Percentiles rank a stretch among this genome's conserved stretches.
These are phyloP conservation scores for Megaceryle maxima DNA, from an alignment of 2,113 vertebrate genomes.

Conservation along the genomic window DNA sequence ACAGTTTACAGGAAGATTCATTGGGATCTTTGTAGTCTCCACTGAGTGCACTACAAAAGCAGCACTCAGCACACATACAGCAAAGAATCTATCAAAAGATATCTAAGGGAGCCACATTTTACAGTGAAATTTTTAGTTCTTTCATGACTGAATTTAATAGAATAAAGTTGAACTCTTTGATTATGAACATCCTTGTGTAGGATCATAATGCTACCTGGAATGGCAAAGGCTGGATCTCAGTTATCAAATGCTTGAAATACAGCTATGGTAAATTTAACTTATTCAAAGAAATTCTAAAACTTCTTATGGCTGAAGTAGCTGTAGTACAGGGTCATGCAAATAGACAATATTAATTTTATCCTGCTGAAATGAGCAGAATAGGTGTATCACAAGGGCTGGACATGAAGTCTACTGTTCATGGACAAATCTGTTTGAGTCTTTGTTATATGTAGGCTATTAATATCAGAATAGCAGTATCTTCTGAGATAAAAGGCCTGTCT, in stretches of 20 bases:
- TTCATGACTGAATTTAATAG: not conserved
- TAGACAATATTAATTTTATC: not conserved
- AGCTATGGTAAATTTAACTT: not conserved
- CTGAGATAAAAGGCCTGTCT: not conserved
- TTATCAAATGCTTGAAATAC: not conserved
- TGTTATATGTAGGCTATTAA: not conserved
- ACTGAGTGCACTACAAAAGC: not conserved
- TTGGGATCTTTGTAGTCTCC: not conserved
- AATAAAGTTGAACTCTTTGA: not conserved
- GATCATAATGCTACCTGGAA: not conserved
- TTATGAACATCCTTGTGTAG: not conserved
- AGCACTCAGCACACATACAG: not conserved
- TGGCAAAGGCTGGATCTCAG: not conserved
- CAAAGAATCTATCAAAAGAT: not conserved
- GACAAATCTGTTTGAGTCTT: not conserved
- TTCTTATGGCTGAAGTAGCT: not conserved
- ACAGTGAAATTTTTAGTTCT: not conserved
- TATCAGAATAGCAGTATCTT: not conserved
- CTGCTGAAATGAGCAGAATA: not conserved
- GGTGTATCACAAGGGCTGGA: not conserved
- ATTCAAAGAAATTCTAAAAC: not conserved
- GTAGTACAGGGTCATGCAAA: not conserved
- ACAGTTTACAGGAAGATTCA: not conserved
- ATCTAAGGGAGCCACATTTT: not conserved
- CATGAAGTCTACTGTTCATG: not conserved